Conservation (phyloP, 2,888 invertebrate genomes). For the Drosophila nr. perissopoda region DNA sequence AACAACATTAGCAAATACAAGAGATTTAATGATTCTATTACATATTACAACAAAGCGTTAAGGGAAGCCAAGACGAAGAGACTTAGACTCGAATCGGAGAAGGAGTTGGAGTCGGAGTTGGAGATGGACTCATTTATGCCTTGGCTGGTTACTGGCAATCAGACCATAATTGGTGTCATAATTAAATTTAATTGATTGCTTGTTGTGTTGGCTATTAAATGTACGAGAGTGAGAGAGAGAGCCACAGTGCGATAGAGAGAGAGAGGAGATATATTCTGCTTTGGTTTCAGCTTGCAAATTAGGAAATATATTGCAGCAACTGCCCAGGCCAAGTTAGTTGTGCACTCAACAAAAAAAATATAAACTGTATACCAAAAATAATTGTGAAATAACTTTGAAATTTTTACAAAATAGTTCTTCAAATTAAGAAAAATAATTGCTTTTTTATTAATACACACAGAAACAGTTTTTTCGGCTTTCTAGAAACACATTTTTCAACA, state of each 20-base stretch:
- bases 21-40: conserved; percentile 75
- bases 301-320: conserved; percentile 53
- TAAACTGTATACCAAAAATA: neutral
- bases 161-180: conserved; percentile 79
- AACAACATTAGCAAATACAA: neutral
- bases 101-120: conserved; percentile 16
- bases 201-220: conserved; percentile 23
- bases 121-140: conserved; percentile 45
- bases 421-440: accelerated
- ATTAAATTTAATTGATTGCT: conserved; percentile 79
- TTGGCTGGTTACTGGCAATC: conserved; percentile 60
- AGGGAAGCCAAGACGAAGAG: conserved; percentile 10
- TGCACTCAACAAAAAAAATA: neutral
- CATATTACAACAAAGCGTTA: conserved; percentile 47
- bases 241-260: neutral
- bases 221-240: too few relatives aligned
- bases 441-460: accelerated
- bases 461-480: neutral
- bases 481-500: neutral
- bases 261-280: conserved; percentile 2
- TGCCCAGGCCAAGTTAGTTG: conserved; percentile 15
- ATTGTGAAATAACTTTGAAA: neutral
- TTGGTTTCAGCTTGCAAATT: conserved; percentile 65
- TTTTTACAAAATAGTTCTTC: neutral
- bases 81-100: neutral